Conservation (phyloP, 1,140 invertebrate genomes). For the Brachystomella parvula region DNA sequence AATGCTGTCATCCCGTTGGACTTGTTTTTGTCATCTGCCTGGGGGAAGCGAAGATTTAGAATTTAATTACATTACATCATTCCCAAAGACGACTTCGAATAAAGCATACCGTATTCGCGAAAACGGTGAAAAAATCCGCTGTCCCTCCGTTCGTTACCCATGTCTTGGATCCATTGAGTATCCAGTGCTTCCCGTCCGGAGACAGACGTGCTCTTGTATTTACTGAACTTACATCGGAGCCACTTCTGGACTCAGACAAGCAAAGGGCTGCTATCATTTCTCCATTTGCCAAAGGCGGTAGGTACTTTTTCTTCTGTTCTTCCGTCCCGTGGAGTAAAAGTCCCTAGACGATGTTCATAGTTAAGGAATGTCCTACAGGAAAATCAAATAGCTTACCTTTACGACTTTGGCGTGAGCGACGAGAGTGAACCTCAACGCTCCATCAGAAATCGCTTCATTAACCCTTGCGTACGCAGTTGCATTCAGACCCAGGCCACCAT, state of each 20-base stretch:
- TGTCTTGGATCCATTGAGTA: constrained; percentile 60
- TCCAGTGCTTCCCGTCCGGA: constrained; percentile 53
- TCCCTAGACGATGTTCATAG: too few relatives aligned
- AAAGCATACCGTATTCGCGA: constrained; percentile 50
- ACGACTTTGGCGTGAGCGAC: constrained; percentile 46
- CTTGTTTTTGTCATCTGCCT: constrained; percentile 18
- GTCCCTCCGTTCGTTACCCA: constrained; percentile 65
- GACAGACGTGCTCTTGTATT: constrained; percentile 48
- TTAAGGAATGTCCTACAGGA: neutral
- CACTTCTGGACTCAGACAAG: constrained; percentile 55
- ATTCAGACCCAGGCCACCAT: constrained; percentile 46
- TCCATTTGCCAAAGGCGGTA: constrained; percentile 54
- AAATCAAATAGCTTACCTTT: constrained; percentile 39
- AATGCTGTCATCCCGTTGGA: constrained; percentile 53
- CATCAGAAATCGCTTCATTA: constrained; percentile 53
- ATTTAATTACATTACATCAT: neutral
- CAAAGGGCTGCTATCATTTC: constrained; percentile 56
- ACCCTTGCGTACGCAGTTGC: constrained; percentile 58
- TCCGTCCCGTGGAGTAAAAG: constrained; percentile 52
- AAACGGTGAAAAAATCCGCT: constrained; percentile 63
- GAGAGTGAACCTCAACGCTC: constrained; percentile 51
- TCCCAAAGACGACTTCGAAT: neutral
- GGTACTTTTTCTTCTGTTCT: constrained; percentile 53
- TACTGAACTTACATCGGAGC: constrained; percentile 52
- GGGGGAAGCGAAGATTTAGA: neutral